Evolutionary conservation across 2,797 vertebrate genomes (phyloP).

Genomic region (Sebastes aleutianus): DNA sequence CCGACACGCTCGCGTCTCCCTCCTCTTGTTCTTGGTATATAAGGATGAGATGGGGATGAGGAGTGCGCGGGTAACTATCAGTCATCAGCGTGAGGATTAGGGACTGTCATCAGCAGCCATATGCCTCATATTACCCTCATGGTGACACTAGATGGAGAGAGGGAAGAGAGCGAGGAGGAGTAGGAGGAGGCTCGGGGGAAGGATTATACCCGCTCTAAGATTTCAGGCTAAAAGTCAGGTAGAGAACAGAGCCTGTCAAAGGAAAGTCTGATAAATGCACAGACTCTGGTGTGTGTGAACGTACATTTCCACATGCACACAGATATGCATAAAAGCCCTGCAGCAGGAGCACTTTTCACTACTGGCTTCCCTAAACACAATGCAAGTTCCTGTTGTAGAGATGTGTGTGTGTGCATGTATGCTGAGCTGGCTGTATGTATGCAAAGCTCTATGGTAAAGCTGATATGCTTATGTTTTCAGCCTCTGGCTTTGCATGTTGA

Average conservation of each 20-base stretch:
- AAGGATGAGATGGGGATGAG: conserved; percentile 62
- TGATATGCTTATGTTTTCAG: conserved; percentile 13
- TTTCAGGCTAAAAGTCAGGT: conserved; percentile 77
- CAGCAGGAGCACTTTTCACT: conserved; percentile 38
- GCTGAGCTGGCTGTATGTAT: background rate
- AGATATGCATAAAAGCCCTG: conserved; percentile 30
- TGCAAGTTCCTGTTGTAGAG: conserved; percentile 63
- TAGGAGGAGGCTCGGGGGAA: conserved; percentile 56
- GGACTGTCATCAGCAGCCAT: conserved; percentile 75
- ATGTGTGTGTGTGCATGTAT: conserved; percentile 14
- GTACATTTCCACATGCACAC: conserved; percentile 15
- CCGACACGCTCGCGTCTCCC: conserved; percentile 24
- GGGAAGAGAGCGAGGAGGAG: conserved; percentile 28
- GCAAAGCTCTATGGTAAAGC: conserved; percentile 22
- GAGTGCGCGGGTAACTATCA: conserved; percentile 67
- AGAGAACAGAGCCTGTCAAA: conserved; percentile 69
- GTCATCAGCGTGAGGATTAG: conserved; percentile 75
- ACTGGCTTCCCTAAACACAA: conserved; percentile 50
- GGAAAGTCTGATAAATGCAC: conserved; percentile 56
- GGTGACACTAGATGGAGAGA: conserved; percentile 71
- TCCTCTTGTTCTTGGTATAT: conserved; percentile 53
- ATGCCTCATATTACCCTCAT: conserved; percentile 74
- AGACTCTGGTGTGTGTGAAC: conserved; percentile 3
- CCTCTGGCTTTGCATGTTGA: conserved; percentile 46
- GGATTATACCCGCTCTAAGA: conserved; percentile 72